Evolutionary conservation across 2,113 vertebrate genomes (phyloP).

Genomic region (Sinocyclocheilus anshuiensis): DNA sequence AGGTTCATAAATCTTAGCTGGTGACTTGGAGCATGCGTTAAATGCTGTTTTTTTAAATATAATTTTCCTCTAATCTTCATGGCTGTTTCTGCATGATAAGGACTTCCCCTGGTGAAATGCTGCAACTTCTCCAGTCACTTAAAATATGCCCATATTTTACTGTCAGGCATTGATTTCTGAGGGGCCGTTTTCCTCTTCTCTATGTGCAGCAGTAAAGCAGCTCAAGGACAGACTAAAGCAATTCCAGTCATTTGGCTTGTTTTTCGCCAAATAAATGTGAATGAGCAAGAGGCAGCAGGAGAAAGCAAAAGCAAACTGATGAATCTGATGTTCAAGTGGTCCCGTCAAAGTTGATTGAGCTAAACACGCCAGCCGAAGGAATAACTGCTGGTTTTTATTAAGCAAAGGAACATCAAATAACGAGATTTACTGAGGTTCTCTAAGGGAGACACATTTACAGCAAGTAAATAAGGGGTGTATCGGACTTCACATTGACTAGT

Average conservation of each 20-base stretch:
- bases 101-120: conserved; percentile 39
- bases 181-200: neutral
- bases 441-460: neutral
- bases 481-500: neutral
- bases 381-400: neutral
- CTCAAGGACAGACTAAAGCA: conserved; percentile 47
- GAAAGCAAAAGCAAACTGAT: neutral
- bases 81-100: conserved; percentile 63
- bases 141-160: conserved; percentile 57
- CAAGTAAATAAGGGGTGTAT: neutral
- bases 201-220: neutral
- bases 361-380: neutral
- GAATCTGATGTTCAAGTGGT: conserved; percentile 11
- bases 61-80: conserved; percentile 59
- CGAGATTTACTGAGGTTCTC: conserved; percentile 6
- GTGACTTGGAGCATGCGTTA: conserved; percentile 50
- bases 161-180: conserved; percentile 50
- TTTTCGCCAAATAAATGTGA: conserved; percentile 18
- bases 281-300: neutral
- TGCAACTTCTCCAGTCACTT: conserved; percentile 43
- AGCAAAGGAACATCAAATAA: neutral
- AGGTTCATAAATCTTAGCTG: conserved; percentile 57
- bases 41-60: conserved; percentile 50
- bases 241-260: conserved; percentile 16
- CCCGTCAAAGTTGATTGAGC: neutral